A percentile compares a stretch with the other conserved stretches of the same genome.
phyloP scores from a whole-genome alignment of 92 coral and sea anemone species.

The Zoanthus gigantus region DNA sequence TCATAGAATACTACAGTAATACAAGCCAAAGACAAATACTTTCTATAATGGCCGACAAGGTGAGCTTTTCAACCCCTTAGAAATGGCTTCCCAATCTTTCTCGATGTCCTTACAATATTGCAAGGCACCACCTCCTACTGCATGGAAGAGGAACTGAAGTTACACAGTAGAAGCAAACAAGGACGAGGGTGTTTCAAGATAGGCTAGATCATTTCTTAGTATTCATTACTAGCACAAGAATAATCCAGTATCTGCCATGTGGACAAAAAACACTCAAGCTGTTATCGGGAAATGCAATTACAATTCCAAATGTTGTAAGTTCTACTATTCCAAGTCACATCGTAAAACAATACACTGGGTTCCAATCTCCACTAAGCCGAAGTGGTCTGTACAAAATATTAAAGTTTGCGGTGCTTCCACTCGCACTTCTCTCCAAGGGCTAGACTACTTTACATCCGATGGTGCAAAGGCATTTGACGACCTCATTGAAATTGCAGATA shows the following conservation, averaged over 20 bases:
- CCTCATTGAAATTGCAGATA: no score
- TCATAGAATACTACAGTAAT: slow-evolving; percentile 53
- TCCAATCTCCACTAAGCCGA: no score
- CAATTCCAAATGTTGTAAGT: no score
- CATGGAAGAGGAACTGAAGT: slow-evolving; percentile 56
- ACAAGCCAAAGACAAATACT: slow-evolving; percentile 49
- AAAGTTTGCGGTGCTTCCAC: no score
- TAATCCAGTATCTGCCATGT: slow-evolving; percentile 65
- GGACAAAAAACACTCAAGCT: slow-evolving; percentile 57
- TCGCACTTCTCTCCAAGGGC: no score
- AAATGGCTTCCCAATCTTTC: slow-evolving; percentile 53
- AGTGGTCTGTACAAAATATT: no score
- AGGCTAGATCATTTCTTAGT: slow-evolving; percentile 50
- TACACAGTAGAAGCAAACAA: slow-evolving; percentile 12
- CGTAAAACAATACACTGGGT: no score
- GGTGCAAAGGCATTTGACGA: no score
- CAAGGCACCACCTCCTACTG: slow-evolving; percentile 54
- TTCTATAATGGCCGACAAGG: slow-evolving; percentile 56
- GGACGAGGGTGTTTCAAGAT: slow-evolving; percentile 17
- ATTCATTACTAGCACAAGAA: slow-evolving; percentile 59
- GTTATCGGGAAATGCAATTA: background rate
- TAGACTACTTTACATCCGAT: no score
- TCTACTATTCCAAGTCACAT: no score
- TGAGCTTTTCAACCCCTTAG: slow-evolving; percentile 22
- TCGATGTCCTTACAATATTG: slow-evolving; percentile 57